Conservation (phyloP, 2,797 vertebrate genomes). For the Cheirogaleus major region DNA sequence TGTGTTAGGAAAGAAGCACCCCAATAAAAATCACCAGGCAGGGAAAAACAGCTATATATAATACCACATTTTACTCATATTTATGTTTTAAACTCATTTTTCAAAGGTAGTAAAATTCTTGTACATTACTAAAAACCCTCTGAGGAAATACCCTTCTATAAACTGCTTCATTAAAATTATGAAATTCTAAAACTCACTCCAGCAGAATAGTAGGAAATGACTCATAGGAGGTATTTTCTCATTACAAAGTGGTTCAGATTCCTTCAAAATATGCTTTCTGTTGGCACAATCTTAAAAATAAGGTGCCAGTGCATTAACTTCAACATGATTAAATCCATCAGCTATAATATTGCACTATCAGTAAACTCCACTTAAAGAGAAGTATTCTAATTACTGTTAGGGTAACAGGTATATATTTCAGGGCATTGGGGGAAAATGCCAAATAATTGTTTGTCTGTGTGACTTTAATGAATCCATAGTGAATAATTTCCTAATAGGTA, state of each 20-base stretch:
- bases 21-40: neutral
- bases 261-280: neutral
- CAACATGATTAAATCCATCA: neutral
- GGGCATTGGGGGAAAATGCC: neutral
- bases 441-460: neutral
- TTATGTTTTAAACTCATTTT: neutral
- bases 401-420: neutral
- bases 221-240: neutral
- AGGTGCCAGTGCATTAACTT: neutral
- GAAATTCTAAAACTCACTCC: neutral
- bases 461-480: neutral
- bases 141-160: neutral
- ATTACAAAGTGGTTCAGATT: neutral
- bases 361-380: neutral
- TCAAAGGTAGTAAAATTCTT: neutral
- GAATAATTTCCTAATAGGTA: neutral
- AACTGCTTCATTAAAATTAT: slow-evolving; percentile 11
- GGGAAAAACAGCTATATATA: neutral
- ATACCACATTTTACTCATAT: neutral
- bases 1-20: neutral
- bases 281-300: neutral
- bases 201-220: neutral
- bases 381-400: neutral
- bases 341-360: neutral
- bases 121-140: neutral